phyloP scores from a whole-genome alignment of 2,113 vertebrate genomes.

The Pelvicachromis taeniatus region DNA sequence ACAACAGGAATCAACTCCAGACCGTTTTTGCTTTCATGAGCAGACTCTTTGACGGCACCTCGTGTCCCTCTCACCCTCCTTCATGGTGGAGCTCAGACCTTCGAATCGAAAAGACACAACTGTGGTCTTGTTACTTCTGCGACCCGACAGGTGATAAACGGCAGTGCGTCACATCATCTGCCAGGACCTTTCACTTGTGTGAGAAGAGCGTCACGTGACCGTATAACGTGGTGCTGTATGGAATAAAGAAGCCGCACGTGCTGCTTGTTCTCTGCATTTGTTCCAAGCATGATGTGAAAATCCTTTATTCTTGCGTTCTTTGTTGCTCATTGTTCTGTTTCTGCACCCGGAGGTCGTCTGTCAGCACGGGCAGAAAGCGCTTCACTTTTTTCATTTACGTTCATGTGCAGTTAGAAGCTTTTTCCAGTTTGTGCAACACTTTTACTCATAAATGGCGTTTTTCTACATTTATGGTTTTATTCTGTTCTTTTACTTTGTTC shows the following conservation, averaged over 20 bases:
- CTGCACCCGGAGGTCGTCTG: not conserved
- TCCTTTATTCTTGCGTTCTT: not conserved
- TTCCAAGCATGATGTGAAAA: not conserved
- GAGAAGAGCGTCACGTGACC: not conserved
- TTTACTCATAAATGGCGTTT: not conserved
- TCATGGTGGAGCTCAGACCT: not conserved
- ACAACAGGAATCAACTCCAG: not conserved
- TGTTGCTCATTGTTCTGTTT: not conserved
- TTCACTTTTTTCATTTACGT: not conserved
- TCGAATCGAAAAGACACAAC: not conserved
- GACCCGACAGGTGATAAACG: not conserved
- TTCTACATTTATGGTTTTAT: not conserved
- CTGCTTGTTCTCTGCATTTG: not conserved
- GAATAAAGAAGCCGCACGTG: conserved; percentile 11
- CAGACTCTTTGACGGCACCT: not conserved
- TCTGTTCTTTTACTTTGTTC: not conserved
- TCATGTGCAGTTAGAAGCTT: not conserved
- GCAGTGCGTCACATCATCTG: not conserved
- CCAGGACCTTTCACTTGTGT: not conserved
- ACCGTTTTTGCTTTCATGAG: too few species aligned
- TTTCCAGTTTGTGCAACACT: not conserved
- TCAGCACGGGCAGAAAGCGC: not conserved
- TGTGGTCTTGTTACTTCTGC: not conserved
- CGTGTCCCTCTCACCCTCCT: not conserved
- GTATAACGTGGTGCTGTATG: not conserved